These are phyloP conservation scores for Urocyon cinereoargenteus DNA, from an alignment of 2,797 vertebrate genomes.

Conservation along the genomic window DNA sequence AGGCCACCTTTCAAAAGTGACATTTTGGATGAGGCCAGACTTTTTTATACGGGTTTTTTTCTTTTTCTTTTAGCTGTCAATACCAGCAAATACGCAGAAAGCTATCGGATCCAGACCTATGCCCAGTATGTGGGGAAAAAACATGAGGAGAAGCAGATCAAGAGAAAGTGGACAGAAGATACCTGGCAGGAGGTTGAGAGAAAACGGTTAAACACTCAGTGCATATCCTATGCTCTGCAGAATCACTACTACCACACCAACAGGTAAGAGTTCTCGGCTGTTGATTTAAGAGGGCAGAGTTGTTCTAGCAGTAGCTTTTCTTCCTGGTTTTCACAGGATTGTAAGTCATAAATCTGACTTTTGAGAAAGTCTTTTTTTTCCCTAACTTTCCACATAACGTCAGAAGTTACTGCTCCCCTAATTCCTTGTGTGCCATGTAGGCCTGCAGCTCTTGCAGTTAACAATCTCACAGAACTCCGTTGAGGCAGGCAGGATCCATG, in stretches of 20 bases:
- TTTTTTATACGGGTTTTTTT: conserved; percentile 5
- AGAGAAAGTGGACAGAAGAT: conserved; percentile 93
- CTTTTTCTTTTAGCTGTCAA: conserved; percentile 92
- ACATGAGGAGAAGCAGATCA: conserved; percentile 89
- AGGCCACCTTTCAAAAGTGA: background rate
- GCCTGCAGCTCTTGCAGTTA: background rate
- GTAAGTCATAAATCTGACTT: background rate
- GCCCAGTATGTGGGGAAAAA: conserved; percentile 94
- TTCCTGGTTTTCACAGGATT: background rate
- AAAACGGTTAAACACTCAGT: conserved; percentile 89
- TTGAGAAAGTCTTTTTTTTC: background rate
- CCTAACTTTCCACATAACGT: background rate
- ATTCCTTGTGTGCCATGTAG: background rate
- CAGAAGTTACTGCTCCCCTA: background rate
- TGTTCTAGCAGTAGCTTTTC: background rate
- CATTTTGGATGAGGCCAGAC: background rate
- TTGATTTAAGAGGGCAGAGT: background rate
- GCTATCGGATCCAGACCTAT: conserved; percentile 98
- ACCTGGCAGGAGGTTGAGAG: conserved; percentile 92
- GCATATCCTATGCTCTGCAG: conserved; percentile 82
- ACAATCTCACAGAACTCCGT: background rate
- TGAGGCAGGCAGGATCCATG: background rate
- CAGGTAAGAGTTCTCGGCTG: conserved; percentile 82
- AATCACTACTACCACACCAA: conserved; percentile 83
- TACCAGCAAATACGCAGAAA: conserved; percentile 98